Evolutionary conservation across 2,888 invertebrate species (phyloP).

Genomic region (Dascillus cervinus): DNA sequence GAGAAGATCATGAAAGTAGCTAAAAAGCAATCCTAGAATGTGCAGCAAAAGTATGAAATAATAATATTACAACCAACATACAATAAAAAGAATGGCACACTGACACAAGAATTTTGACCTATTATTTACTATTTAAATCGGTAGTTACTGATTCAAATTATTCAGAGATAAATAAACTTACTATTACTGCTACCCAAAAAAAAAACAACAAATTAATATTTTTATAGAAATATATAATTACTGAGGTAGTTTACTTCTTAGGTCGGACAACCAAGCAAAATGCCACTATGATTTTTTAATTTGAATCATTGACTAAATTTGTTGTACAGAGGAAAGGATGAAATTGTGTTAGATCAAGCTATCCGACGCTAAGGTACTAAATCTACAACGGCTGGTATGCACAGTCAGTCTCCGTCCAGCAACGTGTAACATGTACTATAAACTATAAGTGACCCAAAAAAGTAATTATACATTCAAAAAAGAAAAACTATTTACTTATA

Average conservation of each 20-base stretch:
- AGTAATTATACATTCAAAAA: constrained; percentile 25
- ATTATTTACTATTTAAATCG: constrained; percentile 20
- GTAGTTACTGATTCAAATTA: constrained; percentile 36
- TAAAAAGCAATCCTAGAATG: constrained; percentile 5
- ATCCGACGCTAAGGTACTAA: constrained; percentile 43
- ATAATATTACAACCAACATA: constrained; percentile 28
- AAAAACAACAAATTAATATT: constrained; percentile 40
- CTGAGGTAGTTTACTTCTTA: constrained; percentile 46
- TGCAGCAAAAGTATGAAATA: constrained; percentile 9
- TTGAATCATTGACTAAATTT: neutral
- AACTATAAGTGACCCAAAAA: constrained; percentile 33
- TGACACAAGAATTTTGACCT: constrained; percentile 35
- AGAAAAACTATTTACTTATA: constrained; percentile 26
- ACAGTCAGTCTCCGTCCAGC: constrained; percentile 44
- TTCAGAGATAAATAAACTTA: constrained; percentile 32
- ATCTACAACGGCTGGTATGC: constrained; percentile 44
- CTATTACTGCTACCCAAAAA: constrained; percentile 31
- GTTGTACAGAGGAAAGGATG: neutral
- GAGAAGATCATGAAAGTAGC: no score
- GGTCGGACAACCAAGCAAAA: constrained; percentile 36
- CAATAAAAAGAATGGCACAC: constrained; percentile 42
- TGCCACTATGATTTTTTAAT: neutral
- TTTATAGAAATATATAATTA: constrained; percentile 44
- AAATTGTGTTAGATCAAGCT: constrained; percentile 13
- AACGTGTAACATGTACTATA: constrained; percentile 37